Evolutionary conservation across 53 echinoderm and acorn worm genomes (phyloP), one percentile per base, ranked within the genome.

Genomic region (Apostichopus leukothele): DNA sequence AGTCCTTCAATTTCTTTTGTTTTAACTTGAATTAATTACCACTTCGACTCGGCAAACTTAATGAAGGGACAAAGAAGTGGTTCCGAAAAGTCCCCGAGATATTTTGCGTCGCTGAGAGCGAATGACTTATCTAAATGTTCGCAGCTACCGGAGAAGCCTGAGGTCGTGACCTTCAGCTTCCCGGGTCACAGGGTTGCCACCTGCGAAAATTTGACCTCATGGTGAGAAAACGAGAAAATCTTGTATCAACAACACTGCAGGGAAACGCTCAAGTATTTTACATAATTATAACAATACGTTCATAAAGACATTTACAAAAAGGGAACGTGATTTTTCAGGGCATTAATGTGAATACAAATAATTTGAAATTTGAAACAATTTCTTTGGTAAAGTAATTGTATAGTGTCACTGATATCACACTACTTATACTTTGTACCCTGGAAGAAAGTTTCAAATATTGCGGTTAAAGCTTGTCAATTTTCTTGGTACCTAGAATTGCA

Each of bases 11-110:
- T 14, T 55, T 19, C 59, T 59, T 81, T 81, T 81, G 81, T 81
- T 81, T 81, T 81, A 81, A 81, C 54, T 81, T 81, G 81, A 81
- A 81, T 81, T 54, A 81, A 81, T 81, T 81, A 81, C 81, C 81
- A 19, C 59, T 54, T 81, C 81, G 10, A 81, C 53, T 71, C 55
- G 81, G 54, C n/a, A 60, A 55, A 59, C n/a, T 59, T 81, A 81
- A 81, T 81, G 81, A 81, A 23, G 23, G 59, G 59, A 81, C 81
- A 81, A 81, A 81, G 81, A 54, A 54, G 18, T 14, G 9, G 55
- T 59, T 55, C 81, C 81, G 59, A 81, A 81, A 81, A 81, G 81
- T 21, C 55, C 81, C 10, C 20, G 53, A 81, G 81, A 81, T 81
- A 81, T 81, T 81, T 81, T 81, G 81, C 22, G 59, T 81, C 60